These are phyloP conservation scores for Mallotus villosus DNA, from an alignment of 2,797 vertebrate species.

Conservation along the genomic window DNA sequence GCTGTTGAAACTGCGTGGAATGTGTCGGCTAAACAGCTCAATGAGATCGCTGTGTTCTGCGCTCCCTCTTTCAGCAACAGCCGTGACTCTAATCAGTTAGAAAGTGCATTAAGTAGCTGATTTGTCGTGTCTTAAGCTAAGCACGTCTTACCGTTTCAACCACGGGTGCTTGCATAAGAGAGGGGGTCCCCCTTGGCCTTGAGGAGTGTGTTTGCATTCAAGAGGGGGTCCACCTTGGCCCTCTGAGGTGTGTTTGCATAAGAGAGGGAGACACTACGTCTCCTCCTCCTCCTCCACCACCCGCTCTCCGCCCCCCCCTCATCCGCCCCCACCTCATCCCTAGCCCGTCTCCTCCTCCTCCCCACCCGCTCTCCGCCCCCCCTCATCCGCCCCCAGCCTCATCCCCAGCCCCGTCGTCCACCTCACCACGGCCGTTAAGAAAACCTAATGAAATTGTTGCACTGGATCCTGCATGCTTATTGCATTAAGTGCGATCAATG, in stretches of 20 bases:
- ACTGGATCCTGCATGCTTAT: slow-evolving; percentile 74
- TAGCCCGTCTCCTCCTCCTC: slow-evolving; percentile 23
- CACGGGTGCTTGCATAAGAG: neutral
- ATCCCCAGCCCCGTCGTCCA: neutral
- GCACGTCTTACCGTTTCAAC: slow-evolving; percentile 7
- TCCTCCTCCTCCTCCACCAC: slow-evolving; percentile 31
- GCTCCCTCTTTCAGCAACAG: neutral
- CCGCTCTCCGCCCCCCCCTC: neutral
- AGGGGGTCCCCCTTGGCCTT: neutral
- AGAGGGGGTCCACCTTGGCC: neutral
- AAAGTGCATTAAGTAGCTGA: slow-evolving; percentile 8
- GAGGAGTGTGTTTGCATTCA: neutral
- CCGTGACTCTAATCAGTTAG: neutral
- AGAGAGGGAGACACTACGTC: slow-evolving; percentile 19
- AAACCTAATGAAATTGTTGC: slow-evolving; percentile 71
- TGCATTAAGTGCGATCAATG: slow-evolving; percentile 83
- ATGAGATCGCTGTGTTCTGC: no score
- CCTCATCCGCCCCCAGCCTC: slow-evolving; percentile 5
- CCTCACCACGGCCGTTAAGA: slow-evolving; percentile 42
- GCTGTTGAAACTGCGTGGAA: neutral
- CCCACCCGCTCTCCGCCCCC: neutral
- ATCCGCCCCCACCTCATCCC: slow-evolving; percentile 35
- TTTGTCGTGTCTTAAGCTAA: slow-evolving; percentile 2
- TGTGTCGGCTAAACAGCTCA: neutral
- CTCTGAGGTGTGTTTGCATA: neutral